Evolutionary conservation across 1,140 invertebrate genomes (phyloP).

Genomic region (Aradophagus sp.): DNA sequence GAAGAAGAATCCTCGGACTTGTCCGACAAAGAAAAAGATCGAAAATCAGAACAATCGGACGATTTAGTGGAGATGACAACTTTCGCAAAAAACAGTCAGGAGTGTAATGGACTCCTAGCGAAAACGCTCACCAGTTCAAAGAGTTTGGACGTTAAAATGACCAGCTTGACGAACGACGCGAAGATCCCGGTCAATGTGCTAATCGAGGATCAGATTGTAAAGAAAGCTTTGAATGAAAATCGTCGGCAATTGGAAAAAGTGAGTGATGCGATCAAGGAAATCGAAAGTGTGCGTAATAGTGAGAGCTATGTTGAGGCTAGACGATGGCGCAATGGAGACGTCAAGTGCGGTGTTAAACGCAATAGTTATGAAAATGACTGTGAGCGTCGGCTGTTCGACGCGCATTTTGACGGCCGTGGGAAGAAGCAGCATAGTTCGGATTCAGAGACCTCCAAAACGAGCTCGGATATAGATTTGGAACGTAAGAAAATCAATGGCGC

Average conservation of each 20-base stretch:
- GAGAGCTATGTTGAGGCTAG: constrained; percentile 59
- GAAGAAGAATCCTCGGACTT: constrained; percentile 64
- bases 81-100: constrained; percentile 44
- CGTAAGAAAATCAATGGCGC: constrained; percentile 61
- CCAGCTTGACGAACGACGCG: constrained; percentile 44
- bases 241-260: constrained; percentile 71
- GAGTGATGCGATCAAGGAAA: constrained; percentile 72
- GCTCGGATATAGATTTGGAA: constrained; percentile 62
- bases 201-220: constrained; percentile 73
- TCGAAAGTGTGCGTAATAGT: constrained; percentile 70
- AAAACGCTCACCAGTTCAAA: constrained; percentile 60
- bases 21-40: constrained; percentile 64
- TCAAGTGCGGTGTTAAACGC: constrained; percentile 55
- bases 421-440: constrained; percentile 65
- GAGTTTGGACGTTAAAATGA: constrained; percentile 58
- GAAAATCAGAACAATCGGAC: constrained; percentile 18
- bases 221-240: constrained; percentile 71
- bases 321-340: constrained; percentile 61
- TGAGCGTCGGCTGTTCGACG: constrained; percentile 51
- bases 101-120: constrained; percentile 63
- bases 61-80: constrained; percentile 29
- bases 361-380: constrained; percentile 66
- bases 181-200: constrained; percentile 71
- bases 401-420: constrained; percentile 39
- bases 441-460: constrained; percentile 63